Conservation (phyloP, 53 echinoderm and acorn worm species). For the Echinarachnius parma region DNA sequence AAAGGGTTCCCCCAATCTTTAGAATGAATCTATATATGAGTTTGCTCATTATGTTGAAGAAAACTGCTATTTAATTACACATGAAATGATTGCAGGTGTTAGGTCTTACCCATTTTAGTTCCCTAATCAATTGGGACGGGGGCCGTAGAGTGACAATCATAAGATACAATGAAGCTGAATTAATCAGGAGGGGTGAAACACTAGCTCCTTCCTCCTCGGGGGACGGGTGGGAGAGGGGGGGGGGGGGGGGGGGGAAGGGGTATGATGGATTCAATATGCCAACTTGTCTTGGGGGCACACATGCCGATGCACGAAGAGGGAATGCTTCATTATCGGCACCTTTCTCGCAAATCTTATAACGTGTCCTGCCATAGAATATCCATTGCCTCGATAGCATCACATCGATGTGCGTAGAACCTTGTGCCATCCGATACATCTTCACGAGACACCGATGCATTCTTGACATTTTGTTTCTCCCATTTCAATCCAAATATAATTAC, state of each 20-base stretch:
- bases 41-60: neutral
- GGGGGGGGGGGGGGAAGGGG: neutral
- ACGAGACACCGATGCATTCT: too few relatives aligned
- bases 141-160: conserved; percentile 16
- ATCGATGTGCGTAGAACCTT: too few relatives aligned
- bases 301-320: conserved; percentile 2
- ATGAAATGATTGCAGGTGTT: conserved; percentile 45
- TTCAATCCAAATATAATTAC: too few relatives aligned
- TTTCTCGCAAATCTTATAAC: too few relatives aligned
- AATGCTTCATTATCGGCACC: too few relatives aligned
- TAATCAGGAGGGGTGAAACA: conserved; percentile 21
- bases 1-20: conserved; percentile 14
- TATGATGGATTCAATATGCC: neutral
- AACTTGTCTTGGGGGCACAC: conserved; percentile 3
- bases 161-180: conserved; percentile 10
- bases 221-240: neutral
- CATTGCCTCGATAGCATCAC: too few relatives aligned
- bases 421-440: too few relatives aligned
- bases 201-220: neutral
- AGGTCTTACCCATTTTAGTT: conserved; percentile 13
- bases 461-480: too few relatives aligned
- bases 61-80: conserved; percentile 40
- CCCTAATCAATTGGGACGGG: conserved; percentile 28
- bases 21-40: conserved; percentile 7
- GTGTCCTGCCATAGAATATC: too few relatives aligned